phyloP scores from a whole-genome alignment of 1,140 invertebrate species.

The Leptoteleia sp. region DNA sequence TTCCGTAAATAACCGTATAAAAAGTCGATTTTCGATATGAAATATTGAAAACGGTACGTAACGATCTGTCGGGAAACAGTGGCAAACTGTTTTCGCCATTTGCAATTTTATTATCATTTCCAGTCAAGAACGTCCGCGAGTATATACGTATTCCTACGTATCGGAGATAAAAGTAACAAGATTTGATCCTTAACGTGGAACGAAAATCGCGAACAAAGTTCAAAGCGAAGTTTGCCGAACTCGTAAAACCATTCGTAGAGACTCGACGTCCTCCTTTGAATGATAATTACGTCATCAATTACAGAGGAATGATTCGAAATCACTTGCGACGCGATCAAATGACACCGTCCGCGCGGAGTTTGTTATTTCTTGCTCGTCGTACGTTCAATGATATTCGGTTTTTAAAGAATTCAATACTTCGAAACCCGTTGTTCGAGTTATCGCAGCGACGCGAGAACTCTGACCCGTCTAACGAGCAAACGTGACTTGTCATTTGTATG shows the following conservation, averaged over 20 bases:
- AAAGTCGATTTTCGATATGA: no score
- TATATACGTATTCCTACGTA: not conserved
- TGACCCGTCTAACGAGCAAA: constrained; percentile 72
- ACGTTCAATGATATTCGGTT: constrained; percentile 37
- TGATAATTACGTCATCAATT: constrained; percentile 41
- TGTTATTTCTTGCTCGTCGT: constrained; percentile 34
- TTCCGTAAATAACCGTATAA: no score
- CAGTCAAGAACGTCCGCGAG: no score
- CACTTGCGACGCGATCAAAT: constrained; percentile 34
- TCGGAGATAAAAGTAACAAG: constrained; percentile 19
- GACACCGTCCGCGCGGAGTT: constrained; percentile 14
- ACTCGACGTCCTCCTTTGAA: constrained; percentile 13
- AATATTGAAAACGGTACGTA: no score
- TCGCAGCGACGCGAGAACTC: constrained; percentile 48
- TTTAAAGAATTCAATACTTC: constrained; percentile 46
- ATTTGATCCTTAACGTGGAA: constrained; percentile 8
- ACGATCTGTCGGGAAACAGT: no score
- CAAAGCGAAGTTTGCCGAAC: not conserved
- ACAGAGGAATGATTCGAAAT: constrained; percentile 26
- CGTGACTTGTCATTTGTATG: constrained; percentile 73
- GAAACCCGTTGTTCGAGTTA: constrained; percentile 59
- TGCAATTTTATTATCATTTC: no score
- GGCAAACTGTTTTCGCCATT: no score
- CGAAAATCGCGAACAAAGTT: constrained; percentile 10
- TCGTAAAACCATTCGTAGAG: constrained; percentile 15